A percentile compares a stretch with the other conserved stretches of the same genome.
Conservation (phyloP, 2,888 invertebrate genomes). For the Machimus rusticus region DNA sequence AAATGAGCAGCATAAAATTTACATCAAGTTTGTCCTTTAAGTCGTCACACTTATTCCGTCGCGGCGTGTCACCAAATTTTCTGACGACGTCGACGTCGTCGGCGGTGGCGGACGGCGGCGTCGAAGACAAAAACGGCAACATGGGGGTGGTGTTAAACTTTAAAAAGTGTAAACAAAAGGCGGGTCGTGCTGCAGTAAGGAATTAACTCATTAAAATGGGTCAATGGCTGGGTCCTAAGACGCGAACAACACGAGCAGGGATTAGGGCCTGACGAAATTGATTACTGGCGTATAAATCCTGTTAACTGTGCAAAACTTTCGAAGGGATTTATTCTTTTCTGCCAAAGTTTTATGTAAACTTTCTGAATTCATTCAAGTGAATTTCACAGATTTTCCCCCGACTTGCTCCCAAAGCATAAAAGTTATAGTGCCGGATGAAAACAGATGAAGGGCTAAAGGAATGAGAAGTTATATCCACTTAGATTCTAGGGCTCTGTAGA, state of each 20-base stretch:
- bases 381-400: slow-evolving; percentile 10
- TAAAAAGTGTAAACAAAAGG: slow-evolving; percentile 31
- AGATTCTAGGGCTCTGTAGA: neutral
- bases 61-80: slow-evolving; percentile 19
- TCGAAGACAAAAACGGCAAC: neutral
- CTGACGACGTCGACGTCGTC: neutral
- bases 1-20: slow-evolving; percentile 41
- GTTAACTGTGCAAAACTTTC: slow-evolving; percentile 19
- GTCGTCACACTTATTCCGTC: slow-evolving; percentile 27
- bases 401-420: slow-evolving; percentile 1
- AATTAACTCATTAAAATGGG: slow-evolving; percentile 39
- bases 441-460: neutral
- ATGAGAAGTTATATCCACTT: neutral
- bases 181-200: slow-evolving; percentile 8
- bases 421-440: neutral
- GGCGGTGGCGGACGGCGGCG: neutral
- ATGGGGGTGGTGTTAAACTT: neutral
- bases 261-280: slow-evolving; percentile 32
- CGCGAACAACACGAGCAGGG: neutral
- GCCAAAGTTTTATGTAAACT: slow-evolving; percentile 25
- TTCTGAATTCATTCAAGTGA: slow-evolving; percentile 28
- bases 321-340: slow-evolving; percentile 29
- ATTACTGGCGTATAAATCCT: slow-evolving; percentile 35
- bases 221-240: slow-evolving; percentile 8
- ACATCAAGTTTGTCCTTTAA: slow-evolving; percentile 31